phyloP scores from a whole-genome alignment of 1,140 invertebrate genomes.

The Drosophila prosaltans region DNA sequence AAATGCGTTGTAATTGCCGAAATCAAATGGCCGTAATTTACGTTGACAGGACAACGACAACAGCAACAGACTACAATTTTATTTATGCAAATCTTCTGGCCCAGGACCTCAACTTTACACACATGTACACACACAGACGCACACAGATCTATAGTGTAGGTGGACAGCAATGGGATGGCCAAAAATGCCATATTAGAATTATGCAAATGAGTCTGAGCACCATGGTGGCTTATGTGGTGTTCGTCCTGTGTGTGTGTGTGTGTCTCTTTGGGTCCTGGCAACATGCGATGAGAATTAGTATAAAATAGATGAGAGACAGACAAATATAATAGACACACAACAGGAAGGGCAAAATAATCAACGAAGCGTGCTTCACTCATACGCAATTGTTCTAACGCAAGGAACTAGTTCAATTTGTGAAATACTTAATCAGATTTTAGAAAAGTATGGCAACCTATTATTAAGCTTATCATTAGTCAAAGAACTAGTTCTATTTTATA shows the following conservation, averaged over 20 bases:
- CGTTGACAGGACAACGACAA: conserved; percentile 61
- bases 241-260: background rate
- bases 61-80: conserved; percentile 61
- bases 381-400: background rate
- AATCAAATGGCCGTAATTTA: conserved; percentile 79
- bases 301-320: conserved; percentile 8
- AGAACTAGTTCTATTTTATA: too few species aligned
- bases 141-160: conserved; percentile 21
- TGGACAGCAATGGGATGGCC: conserved; percentile 42
- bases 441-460: too few species aligned
- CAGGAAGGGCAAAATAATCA: conserved; percentile 10
- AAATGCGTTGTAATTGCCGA: conserved; percentile 80
- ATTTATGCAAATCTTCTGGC: conserved; percentile 74
- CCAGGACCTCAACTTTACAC: conserved; percentile 11
- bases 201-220: conserved; percentile 67
- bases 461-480: too few species aligned
- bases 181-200: conserved; percentile 79
- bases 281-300: conserved; percentile 42
- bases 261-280: conserved; percentile 36
- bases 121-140: background rate
- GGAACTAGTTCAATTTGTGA: background rate
- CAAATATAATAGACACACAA: conserved; percentile 1
- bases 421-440: background rate
- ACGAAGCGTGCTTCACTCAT: conserved; percentile 3
- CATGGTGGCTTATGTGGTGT: conserved; percentile 8